Conservation (phyloP, 2,113 vertebrate species). For the Gobio gobio region DNA sequence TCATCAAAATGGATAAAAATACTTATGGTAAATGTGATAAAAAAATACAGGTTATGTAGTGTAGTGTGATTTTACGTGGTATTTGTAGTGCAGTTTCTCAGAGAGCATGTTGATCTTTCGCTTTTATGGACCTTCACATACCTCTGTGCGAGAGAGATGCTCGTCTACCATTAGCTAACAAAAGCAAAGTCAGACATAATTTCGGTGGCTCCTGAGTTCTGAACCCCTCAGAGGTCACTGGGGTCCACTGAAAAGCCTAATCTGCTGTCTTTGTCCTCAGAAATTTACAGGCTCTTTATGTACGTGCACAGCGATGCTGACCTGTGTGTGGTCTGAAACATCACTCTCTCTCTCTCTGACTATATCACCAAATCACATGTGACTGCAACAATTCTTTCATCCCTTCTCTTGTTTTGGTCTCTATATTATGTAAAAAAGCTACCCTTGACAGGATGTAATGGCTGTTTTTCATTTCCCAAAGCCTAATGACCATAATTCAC, state of each 20-base stretch:
- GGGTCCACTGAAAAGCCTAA: constrained; percentile 49
- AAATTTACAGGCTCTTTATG: constrained; percentile 64
- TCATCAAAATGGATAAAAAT: constrained; percentile 21
- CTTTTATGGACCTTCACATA: constrained; percentile 43
- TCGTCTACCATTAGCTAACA: background rate
- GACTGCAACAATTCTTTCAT: constrained; percentile 39
- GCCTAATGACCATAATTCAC: constrained; percentile 45
- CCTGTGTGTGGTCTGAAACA: constrained; percentile 67
- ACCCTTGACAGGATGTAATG: background rate
- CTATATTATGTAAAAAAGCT: constrained; percentile 12
- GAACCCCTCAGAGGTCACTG: constrained; percentile 48
- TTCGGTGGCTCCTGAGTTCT: constrained; percentile 59
- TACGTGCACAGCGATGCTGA: constrained; percentile 44
- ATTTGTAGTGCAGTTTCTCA: background rate
- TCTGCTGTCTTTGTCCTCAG: constrained; percentile 53
- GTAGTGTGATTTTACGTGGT: background rate
- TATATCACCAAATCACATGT: constrained; percentile 36
- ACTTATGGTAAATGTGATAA: background rate
- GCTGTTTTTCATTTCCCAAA: constrained; percentile 37
- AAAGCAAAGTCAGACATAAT: constrained; percentile 35
- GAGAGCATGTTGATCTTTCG: background rate
- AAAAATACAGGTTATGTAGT: background rate
- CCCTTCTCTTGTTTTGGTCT: constrained; percentile 11
- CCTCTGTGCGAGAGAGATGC: constrained; percentile 12
- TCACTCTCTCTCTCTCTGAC: background rate